A percentile compares a stretch with the other conserved stretches of the same genome.
These are phyloP conservation scores for Dasysyrphus tricinctus DNA, from an alignment of 2,888 invertebrate species.

Conservation along the genomic window DNA sequence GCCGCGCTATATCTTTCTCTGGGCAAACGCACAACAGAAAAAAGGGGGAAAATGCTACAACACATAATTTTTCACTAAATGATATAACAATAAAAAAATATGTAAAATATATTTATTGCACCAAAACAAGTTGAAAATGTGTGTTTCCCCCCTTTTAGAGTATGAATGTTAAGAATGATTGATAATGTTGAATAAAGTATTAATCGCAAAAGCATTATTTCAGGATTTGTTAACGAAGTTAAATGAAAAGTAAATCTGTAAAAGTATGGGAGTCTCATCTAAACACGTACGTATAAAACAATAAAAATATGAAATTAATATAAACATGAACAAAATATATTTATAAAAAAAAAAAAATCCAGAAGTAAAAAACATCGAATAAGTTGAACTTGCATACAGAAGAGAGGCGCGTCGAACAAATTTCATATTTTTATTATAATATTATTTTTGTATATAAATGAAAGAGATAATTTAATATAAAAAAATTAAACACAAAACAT, in stretches of 20 bases:
- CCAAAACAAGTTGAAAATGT: not conserved
- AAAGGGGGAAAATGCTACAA: conserved; percentile 49
- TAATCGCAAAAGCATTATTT: conserved; percentile 80
- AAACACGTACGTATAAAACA: conserved; percentile 79
- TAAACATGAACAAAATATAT: not conserved
- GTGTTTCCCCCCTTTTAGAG: conserved; percentile 64
- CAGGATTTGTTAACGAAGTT: conserved; percentile 78
- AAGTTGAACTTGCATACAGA: conserved; percentile 14
- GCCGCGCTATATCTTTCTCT: conserved; percentile 50
- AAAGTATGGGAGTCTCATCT: conserved; percentile 74
- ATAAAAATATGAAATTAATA: conserved; percentile 78
- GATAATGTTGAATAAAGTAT: conserved; percentile 78
- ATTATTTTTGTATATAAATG: conserved; percentile 63
- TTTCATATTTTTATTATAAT: conserved; percentile 77
- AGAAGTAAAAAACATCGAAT: not conserved
- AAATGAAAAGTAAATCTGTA: conserved; percentile 73
- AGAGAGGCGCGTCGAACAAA: conserved; percentile 51
- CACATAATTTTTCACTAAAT: conserved; percentile 2
- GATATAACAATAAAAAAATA: not conserved
- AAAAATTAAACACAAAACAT: not conserved
- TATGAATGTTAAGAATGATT: conserved; percentile 78
- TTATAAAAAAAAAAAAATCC: not conserved
- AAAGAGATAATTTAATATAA: not conserved
- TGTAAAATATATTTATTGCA: not conserved
- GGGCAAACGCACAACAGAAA: conserved; percentile 58